Percentiles rank a stretch among this genome's conserved stretches.
Conservation (phyloP, 1,140 invertebrate genomes). For the Neomicropteryx cornuta region DNA sequence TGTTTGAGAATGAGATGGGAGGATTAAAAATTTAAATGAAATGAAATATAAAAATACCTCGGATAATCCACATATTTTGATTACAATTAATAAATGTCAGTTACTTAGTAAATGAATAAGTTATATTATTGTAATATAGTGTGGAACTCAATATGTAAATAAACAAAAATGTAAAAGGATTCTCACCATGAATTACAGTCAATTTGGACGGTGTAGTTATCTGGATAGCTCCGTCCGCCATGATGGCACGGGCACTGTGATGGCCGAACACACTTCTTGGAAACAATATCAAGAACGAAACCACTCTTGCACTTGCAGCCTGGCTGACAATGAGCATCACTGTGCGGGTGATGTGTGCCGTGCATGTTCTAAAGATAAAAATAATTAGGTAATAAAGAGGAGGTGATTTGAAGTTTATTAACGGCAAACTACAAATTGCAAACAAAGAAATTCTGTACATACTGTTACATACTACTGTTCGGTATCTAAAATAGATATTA, state of each 20-base stretch:
- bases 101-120: too few relatives aligned
- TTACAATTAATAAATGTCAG: too few relatives aligned
- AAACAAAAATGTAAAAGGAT: too few relatives aligned
- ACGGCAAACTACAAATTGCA: too few relatives aligned
- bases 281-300: slow-evolving; percentile 57
- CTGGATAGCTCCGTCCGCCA: slow-evolving; percentile 68
- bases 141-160: not conserved
- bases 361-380: slow-evolving; percentile 56
- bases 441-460: too few relatives aligned
- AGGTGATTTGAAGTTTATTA: too few relatives aligned
- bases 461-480: too few relatives aligned
- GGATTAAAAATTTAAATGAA: too few relatives aligned
- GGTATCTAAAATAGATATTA: too few relatives aligned
- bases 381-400: slow-evolving; percentile 7
- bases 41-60: too few relatives aligned
- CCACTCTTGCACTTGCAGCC: slow-evolving; percentile 71
- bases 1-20: too few relatives aligned
- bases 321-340: slow-evolving; percentile 49
- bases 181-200: slow-evolving; percentile 75
- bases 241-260: slow-evolving; percentile 78
- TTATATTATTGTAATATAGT: not conserved
- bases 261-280: slow-evolving; percentile 55
- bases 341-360: slow-evolving; percentile 20
- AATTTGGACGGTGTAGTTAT: slow-evolving; percentile 62
- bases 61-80: too few relatives aligned